phyloP scores from a whole-genome alignment of 2,113 vertebrate species.

The Raja brachyura region DNA sequence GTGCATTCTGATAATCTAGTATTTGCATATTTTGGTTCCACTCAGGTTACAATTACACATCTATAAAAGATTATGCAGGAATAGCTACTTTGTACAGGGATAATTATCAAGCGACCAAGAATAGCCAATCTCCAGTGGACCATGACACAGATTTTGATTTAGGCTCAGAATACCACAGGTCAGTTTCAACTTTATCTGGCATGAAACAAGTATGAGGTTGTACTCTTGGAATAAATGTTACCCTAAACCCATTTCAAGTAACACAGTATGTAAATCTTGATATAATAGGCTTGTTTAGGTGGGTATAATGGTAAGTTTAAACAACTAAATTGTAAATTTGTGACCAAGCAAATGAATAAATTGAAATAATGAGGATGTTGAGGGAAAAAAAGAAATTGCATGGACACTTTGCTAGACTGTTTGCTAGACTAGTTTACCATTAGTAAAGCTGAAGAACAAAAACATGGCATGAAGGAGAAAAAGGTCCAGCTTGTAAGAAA shows the following conservation, averaged over 20 bases:
- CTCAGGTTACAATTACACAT: not conserved
- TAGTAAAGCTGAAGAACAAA: not conserved
- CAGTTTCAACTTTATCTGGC: not conserved
- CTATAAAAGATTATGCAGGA: not conserved
- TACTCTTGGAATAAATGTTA: not conserved
- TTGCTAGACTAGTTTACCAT: not conserved
- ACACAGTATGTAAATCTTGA: not conserved
- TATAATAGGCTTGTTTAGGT: not conserved
- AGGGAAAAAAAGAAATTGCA: too few relatives aligned
- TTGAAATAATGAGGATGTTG: too few relatives aligned
- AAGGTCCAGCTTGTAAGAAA: not conserved
- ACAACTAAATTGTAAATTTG: too few relatives aligned
- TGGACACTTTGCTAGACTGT: not conserved
- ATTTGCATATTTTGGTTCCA: not conserved
- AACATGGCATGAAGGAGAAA: not conserved
- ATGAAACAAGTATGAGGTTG: not conserved
- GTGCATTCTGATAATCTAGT: not conserved
- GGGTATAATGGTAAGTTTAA: not conserved
- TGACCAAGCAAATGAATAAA: too few relatives aligned
- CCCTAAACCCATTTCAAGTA: not conserved
- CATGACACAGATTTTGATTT: not conserved
- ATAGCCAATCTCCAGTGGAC: not conserved
- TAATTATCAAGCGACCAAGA: not conserved
- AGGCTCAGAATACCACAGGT: not conserved
- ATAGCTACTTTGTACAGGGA: not conserved